Evolutionary conservation across 2,113 vertebrate genomes (phyloP).

Genomic region (Asarcornis scutulata): DNA sequence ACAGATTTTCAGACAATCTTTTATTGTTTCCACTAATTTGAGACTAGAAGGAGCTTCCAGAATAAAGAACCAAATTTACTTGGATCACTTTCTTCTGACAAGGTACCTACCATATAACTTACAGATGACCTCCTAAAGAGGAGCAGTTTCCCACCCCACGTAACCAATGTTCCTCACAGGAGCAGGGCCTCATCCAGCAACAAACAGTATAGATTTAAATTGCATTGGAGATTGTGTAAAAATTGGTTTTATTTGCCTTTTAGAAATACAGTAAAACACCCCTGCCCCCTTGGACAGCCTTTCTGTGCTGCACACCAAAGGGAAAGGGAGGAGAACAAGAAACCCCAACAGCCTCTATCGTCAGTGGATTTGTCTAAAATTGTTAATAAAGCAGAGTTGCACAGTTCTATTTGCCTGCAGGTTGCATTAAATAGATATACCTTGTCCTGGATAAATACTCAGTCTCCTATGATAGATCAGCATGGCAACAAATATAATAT

Average conservation of each 20-base stretch:
- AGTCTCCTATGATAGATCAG: background rate
- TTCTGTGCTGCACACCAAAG: background rate
- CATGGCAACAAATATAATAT: background rate
- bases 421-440: background rate
- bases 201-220: no score
- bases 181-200: background rate
- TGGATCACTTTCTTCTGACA: background rate
- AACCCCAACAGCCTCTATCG: background rate
- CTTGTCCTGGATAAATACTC: background rate
- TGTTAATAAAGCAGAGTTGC: background rate
- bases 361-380: background rate
- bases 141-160: fast-evolving
- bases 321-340: background rate
- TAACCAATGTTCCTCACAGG: fast-evolving
- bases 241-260: background rate
- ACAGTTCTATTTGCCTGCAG: background rate
- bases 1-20: background rate
- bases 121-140: background rate
- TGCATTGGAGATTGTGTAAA: background rate
- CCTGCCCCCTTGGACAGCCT: background rate
- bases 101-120: background rate
- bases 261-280: background rate
- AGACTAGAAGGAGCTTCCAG: background rate
- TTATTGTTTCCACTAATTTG: background rate
- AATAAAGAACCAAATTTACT: background rate